These are phyloP conservation scores for Drosophila paracracens DNA, from an alignment of 2,888 invertebrate genomes.

Conservation along the genomic window DNA sequence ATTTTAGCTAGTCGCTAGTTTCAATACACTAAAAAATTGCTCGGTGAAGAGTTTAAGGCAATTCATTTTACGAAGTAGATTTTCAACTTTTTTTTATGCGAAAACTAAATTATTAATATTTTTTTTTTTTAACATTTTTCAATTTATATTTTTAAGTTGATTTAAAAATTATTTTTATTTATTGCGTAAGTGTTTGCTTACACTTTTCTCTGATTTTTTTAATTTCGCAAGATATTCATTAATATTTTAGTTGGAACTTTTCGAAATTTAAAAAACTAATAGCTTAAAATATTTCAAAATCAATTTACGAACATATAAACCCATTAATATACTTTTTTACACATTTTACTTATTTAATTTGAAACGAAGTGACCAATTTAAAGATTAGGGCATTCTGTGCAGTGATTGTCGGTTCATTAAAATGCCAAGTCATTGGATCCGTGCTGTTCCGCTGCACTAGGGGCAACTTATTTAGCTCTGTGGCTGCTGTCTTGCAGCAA, in stretches of 20 bases:
- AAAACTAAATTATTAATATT: neutral
- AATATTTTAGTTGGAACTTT: neutral
- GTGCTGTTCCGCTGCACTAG: neutral
- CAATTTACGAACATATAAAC: neutral
- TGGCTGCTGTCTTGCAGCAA: slow-evolving; percentile 26
- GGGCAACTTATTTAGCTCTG: slow-evolving; percentile 23
- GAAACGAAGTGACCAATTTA: neutral
- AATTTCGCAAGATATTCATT: neutral
- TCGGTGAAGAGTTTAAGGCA: neutral
- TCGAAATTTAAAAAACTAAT: neutral
- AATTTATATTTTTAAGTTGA: neutral
- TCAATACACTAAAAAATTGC: slow-evolving; percentile 27
- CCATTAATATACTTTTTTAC: neutral
- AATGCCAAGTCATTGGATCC: slow-evolving; percentile 27
- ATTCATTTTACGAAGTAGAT: neutral
- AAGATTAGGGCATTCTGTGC: slow-evolving; percentile 18
- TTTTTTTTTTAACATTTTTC: neutral
- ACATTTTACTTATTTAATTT: neutral
- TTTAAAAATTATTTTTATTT: neutral
- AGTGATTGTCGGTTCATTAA: slow-evolving; percentile 23
- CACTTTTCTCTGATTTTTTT: neutral
- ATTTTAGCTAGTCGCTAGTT: slow-evolving; percentile 8
- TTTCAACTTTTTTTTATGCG: neutral
- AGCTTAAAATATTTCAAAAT: neutral
- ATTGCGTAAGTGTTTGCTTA: neutral